These are phyloP conservation scores for Atherinomorus stipes DNA, from an alignment of 2,113 vertebrate species.

Conservation along the genomic window DNA sequence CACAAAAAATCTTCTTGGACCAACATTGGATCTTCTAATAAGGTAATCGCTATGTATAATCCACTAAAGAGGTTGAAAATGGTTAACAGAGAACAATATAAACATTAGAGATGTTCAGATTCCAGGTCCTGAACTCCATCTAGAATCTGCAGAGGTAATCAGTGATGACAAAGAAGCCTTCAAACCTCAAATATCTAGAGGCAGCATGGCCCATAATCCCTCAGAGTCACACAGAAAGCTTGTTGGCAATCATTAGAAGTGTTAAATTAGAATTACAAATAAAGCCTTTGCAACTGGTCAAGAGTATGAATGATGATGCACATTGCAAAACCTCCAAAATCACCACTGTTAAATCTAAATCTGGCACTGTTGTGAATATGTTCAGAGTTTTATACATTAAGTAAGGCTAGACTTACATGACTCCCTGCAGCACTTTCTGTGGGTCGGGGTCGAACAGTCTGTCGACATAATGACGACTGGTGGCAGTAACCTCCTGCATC, in stretches of 20 bases:
- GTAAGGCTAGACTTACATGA: slow-evolving; percentile 91
- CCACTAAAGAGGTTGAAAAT: background rate
- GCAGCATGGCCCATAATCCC: background rate
- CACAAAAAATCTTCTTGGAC: too few species aligned
- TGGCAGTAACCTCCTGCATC: slow-evolving; percentile 95
- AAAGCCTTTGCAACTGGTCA: background rate
- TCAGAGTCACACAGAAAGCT: background rate
- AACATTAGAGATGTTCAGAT: background rate
- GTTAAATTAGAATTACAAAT: background rate
- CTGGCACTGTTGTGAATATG: too few species aligned
- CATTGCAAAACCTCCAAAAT: too few species aligned
- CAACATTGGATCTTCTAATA: too few species aligned
- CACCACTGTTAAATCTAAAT: too few species aligned
- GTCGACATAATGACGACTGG: slow-evolving; percentile 99
- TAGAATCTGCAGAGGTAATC: background rate
- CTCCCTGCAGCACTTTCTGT: slow-evolving; percentile 98
- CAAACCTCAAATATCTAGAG: too few species aligned
- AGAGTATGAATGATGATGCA: too few species aligned
- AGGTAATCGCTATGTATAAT: background rate
- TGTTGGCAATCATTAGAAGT: background rate
- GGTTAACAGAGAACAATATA: background rate
- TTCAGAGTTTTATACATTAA: background rate
- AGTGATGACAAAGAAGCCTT: too few species aligned
- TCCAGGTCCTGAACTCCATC: background rate
- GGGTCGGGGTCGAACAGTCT: slow-evolving; percentile 98